phyloP scores from a whole-genome alignment of 2,113 vertebrate genomes.

The Corythornis madagascariensis region DNA sequence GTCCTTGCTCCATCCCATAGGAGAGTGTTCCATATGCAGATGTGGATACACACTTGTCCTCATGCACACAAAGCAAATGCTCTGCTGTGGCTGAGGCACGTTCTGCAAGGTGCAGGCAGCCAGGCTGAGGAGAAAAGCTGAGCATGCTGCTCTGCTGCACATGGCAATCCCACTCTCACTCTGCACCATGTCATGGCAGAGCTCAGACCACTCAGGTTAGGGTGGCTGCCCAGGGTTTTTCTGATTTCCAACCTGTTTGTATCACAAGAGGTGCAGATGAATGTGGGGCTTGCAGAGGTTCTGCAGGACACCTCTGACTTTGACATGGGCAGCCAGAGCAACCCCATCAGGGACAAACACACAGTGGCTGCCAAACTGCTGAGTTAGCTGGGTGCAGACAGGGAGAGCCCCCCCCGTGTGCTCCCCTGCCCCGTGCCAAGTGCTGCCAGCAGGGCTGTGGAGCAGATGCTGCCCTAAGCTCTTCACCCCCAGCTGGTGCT shows the following conservation, averaged over 20 bases:
- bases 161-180: not conserved
- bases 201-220: fast-evolving
- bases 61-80: fast-evolving
- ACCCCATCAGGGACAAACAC: not conserved
- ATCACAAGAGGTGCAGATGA: not conserved
- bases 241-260: not conserved
- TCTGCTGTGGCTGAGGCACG: not conserved
- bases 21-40: not conserved
- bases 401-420: not conserved
- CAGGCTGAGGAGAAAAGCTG: not conserved
- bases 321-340: not conserved
- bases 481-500: fast-evolving
- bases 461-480: fast-evolving
- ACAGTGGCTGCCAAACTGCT: fast-evolving
- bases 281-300: not conserved
- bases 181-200: not conserved
- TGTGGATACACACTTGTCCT: not conserved
- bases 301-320: not conserved
- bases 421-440: not conserved
- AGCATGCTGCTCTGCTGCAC: not conserved
- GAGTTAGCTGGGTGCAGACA: not conserved
- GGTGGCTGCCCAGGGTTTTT: not conserved
- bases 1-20: not conserved
- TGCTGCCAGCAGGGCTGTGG: fast-evolving
- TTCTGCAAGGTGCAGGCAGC: not conserved